Base-by-base conservation (phyloP, 2,797 vertebrate species). In the Periophthalmus magnuspinnatus region DNA sequence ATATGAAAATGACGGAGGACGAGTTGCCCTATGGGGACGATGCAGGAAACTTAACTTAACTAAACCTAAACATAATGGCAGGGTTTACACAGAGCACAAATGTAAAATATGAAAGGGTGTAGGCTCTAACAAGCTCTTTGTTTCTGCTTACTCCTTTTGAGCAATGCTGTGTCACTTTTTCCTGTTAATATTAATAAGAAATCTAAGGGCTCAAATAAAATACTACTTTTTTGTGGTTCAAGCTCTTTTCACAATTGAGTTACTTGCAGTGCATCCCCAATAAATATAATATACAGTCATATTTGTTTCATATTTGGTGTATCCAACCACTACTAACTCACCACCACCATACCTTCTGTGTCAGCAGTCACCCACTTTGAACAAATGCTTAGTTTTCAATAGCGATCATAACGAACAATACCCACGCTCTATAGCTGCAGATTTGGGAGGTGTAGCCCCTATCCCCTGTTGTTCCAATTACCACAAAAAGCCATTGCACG, bases 381-480 rank as follows among this genome's bases (percentile, higher is more conserved):
- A 47, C 41, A 28, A 21, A 41, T 47, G 22, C 62, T 64, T 64
- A 19, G 62, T 64, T 64, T 64, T 47, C 38, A 56, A 74, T 32
- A 24, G 59, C 63, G 67, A 50, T 58, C 72, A 48, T 67, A 70
- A 78, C 64, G 47, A 74, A 80, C 48, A 50, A 69, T 19, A 64
- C 22, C 13, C 62, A 24, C 14, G 22, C 59, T 61, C 19, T 22
- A 21, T 55, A 41, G 55, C 32, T 57, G 52, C 33, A 56, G 52
- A 67, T 64, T 64, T 32, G 41, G 62, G 62, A 64, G 62, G 62
- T 2, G 9, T 56, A 62, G 71, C 59, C 69, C 5, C 50, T 13
- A 3, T 70, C 57, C 65, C 59, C 8, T 6, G 57, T 71, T 58
- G 63, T 54, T 69, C 61, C 70, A 70, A 84, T 82, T 80, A 71